These are phyloP conservation scores for Stenotaenia linearis DNA, from an alignment of 2,888 invertebrate species.

Conservation along the genomic window DNA sequence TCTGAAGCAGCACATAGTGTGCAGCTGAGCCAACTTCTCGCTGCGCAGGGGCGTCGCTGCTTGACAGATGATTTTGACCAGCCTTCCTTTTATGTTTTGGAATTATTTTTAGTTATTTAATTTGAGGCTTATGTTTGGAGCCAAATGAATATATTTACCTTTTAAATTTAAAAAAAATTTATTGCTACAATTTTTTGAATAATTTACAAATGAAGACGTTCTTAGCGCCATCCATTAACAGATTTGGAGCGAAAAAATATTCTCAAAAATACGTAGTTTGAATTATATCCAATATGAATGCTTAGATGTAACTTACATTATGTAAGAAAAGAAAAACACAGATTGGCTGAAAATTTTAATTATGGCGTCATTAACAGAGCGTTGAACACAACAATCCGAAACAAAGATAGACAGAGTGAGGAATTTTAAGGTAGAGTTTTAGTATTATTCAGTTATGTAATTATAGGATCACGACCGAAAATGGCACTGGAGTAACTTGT, in stretches of 20 bases:
- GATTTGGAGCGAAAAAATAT: neutral
- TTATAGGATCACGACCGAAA: neutral
- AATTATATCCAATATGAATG: too few relatives aligned
- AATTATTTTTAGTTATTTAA: neutral
- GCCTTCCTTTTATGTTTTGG: neutral
- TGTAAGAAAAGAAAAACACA: neutral
- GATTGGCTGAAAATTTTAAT: neutral
- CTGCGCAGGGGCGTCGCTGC: neutral
- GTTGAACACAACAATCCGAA: neutral
- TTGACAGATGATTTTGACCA: neutral
- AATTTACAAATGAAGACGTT: neutral
- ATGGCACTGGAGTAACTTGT: constrained; percentile 1
- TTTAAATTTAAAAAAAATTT: neutral
- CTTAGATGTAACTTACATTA: too few relatives aligned
- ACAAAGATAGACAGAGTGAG: neutral
- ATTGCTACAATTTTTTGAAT: neutral
- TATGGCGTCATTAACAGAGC: too few relatives aligned
- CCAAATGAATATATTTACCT: neutral
- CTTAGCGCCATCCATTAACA: neutral
- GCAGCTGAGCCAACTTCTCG: constrained; percentile 2
- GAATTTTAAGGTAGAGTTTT: too few relatives aligned
- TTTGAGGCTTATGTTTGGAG: neutral
- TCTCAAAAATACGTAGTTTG: too few relatives aligned
- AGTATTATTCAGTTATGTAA: too few relatives aligned
- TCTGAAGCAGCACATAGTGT: neutral